A percentile compares a stretch with the other conserved stretches of the same genome.
phyloP scores from a whole-genome alignment of 2,797 vertebrate species.

The Gymnothorax reevesii region DNA sequence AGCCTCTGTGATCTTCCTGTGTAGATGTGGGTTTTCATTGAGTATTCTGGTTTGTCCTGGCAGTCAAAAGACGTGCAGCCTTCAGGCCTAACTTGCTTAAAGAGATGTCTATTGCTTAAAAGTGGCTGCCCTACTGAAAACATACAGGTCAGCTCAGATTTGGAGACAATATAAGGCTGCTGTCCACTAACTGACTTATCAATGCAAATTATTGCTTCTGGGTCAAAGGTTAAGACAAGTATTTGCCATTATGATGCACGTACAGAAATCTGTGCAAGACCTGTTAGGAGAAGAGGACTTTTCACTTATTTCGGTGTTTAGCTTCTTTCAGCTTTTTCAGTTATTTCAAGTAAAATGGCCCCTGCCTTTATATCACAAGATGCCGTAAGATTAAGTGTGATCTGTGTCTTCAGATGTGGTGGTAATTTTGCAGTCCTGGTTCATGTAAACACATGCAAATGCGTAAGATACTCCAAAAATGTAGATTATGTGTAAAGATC shows the following conservation, averaged over 20 bases:
- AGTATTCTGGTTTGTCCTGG: neutral
- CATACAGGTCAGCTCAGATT: slow-evolving; percentile 71
- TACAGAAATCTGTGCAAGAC: neutral
- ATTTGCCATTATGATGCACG: neutral
- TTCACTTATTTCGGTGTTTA: neutral
- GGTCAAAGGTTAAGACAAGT: slow-evolving; percentile 2
- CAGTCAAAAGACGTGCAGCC: neutral
- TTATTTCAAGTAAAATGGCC: neutral
- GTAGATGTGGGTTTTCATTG: neutral
- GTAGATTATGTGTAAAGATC: neutral
- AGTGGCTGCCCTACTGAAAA: neutral
- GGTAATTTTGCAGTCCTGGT: neutral
- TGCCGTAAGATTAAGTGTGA: neutral
- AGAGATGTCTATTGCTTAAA: neutral
- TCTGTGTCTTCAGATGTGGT: neutral
- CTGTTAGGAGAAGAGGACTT: neutral
- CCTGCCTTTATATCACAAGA: neutral
- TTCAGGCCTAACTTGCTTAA: neutral
- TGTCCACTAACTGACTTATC: neutral
- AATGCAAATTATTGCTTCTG: neutral
- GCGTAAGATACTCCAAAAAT: neutral
- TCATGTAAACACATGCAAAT: neutral
- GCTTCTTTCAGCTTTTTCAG: neutral
- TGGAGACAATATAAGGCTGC: slow-evolving; percentile 64
- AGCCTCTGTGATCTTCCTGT: too few relatives aligned